These are phyloP conservation scores for Synanthedon formicaeformis DNA, from an alignment of 2,888 invertebrate genomes.

Conservation along the genomic window DNA sequence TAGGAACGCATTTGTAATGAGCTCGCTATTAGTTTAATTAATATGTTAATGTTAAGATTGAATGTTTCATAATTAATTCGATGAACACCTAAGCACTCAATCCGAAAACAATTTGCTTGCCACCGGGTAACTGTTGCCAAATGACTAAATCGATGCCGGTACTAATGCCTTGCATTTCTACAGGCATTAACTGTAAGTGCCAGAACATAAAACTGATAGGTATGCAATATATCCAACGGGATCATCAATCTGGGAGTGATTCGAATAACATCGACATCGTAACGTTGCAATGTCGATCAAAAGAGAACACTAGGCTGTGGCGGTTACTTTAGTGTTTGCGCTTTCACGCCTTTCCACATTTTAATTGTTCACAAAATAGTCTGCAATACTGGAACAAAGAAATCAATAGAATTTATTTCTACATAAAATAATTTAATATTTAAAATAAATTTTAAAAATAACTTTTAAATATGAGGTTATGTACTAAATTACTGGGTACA, in stretches of 20 bases:
- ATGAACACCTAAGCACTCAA: constrained; percentile 27
- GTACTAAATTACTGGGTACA: no score
- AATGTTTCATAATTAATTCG: constrained; percentile 18
- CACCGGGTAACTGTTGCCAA: constrained; percentile 22
- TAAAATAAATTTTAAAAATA: no score
- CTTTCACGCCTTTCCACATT: constrained; percentile 12
- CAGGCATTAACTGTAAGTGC: constrained; percentile 57
- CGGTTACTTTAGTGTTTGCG: constrained; percentile 16
- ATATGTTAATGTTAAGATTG: neutral
- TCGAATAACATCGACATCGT: constrained; percentile 29
- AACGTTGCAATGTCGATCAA: constrained; percentile 4
- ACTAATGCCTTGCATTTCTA: constrained; percentile 54
- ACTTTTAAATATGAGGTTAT: no score
- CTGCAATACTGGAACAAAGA: constrained; percentile 1
- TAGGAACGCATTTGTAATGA: no score
- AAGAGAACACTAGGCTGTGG: constrained; percentile 16
- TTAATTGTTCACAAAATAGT: constrained; percentile 4
- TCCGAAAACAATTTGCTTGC: constrained; percentile 37
- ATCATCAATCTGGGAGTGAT: constrained; percentile 43
- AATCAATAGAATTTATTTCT: neutral
- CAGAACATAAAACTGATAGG: constrained; percentile 64
- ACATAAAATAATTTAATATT: no score
- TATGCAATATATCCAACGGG: constrained; percentile 54
- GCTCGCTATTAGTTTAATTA: neutral
- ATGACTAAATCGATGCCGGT: constrained; percentile 35